A percentile compares a stretch with the other conserved stretches of the same genome.
Conservation (phyloP, 2,113 vertebrate genomes). For the Ammospiza nelsoni region DNA sequence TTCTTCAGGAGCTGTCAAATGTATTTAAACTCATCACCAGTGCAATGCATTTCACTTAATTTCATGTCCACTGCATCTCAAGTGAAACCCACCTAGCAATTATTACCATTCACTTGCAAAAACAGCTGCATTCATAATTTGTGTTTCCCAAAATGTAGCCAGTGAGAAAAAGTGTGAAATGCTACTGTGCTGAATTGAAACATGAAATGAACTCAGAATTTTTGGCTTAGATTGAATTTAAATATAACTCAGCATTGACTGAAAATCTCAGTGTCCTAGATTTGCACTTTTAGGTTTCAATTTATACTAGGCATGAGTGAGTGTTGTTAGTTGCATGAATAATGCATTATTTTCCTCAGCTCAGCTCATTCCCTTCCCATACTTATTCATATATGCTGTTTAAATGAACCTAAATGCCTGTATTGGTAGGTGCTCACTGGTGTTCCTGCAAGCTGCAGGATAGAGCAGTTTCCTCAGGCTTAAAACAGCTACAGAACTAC, state of each 20-base stretch:
- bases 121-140: not conserved
- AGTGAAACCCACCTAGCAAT: not conserved
- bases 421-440: not conserved
- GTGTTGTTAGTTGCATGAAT: slow-evolving; percentile 43
- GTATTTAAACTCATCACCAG: not conserved
- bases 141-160: not conserved
- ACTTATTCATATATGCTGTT: slow-evolving; percentile 48
- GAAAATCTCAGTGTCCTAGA: slow-evolving; percentile 40
- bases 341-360: slow-evolving; percentile 38
- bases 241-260: slow-evolving; percentile 44
- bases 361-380: not conserved
- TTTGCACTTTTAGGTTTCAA: slow-evolving; percentile 41
- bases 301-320: slow-evolving; percentile 27
- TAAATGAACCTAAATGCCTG: not conserved
- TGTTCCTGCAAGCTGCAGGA: not conserved
- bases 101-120: slow-evolving; percentile 3
- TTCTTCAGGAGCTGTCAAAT: not conserved
- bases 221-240: slow-evolving; percentile 19
- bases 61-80: not conserved
- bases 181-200: not conserved
- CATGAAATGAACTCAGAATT: slow-evolving; percentile 21
- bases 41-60: not conserved
- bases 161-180: not conserved
- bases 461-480: not conserved
- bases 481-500: not conserved